Base-by-base conservation (phyloP, 64 coral and sea anemone species). In the Montipora efflorescens region DNA sequence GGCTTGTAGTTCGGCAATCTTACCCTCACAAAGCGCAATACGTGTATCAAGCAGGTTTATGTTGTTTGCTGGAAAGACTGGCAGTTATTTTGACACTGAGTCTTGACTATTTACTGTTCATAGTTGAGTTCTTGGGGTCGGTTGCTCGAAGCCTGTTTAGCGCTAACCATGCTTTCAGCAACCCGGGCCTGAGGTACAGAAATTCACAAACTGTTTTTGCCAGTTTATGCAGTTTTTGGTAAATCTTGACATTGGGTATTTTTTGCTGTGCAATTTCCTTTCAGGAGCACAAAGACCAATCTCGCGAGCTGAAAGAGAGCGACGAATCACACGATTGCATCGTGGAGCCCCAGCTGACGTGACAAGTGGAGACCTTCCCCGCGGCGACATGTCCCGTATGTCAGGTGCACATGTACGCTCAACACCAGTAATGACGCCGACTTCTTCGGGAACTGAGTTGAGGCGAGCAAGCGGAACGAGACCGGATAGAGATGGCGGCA, bases 341-440 rank as follows among this genome's bases (percentile, higher is more conserved):
- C 77, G 89, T 19, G 96, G 96, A 83, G 92, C 96, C 2, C 96
- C 96, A 46, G 96, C 96, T 59, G 93, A 94, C 5, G 75, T 94
- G 14, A 88, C 57, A 59, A 84, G 93, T 43, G 88, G 82, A 43
- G 96, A 97, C 46, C 36, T 97, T 15, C 79, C 96, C 14, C 96
- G 92, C 3, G 92, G 95, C 66, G 96, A 97, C 58, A 95, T 97
- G 43, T 95, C 96, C 4, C 80, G 96, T 8, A 97, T 97, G 96
- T 97, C 96, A 20, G 96, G 96, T 12, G 86, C 96, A 4, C 96
- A 95, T 74, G 93, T 97, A 1, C 93, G 96, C 16, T 97, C 96
- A n/a, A 97, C 96, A 44, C 96, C 96, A 50, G 96, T 92, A 14
- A 97, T 97, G 96, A 93, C 88, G 36, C 75, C 96, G 15, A 84